Percentiles rank a stretch among this genome's conserved stretches.
phyloP scores from a whole-genome alignment of 92 coral and sea anemone genomes.

The Phenganax subtilis region DNA sequence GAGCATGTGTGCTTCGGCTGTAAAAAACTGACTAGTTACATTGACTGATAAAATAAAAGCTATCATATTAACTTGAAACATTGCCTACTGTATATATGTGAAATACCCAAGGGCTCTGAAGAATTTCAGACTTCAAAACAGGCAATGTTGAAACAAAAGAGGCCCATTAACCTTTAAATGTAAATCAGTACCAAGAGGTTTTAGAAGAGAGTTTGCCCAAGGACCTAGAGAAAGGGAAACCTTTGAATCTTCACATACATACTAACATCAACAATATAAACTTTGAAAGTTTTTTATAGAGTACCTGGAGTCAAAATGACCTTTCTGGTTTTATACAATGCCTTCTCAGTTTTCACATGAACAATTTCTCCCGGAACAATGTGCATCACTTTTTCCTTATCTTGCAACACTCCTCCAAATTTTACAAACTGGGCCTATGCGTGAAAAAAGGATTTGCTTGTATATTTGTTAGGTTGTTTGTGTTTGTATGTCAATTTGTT shows the following conservation, averaged over 20 bases:
- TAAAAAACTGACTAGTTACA: background rate
- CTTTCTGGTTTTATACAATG: conserved; percentile 48
- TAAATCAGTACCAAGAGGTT: conserved; percentile 61
- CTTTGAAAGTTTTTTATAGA: no score
- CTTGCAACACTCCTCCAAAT: conserved; percentile 73
- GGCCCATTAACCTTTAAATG: conserved; percentile 58
- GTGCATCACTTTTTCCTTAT: conserved; percentile 73
- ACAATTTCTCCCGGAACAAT: conserved; percentile 71
- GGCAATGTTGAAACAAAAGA: background rate
- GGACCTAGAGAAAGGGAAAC: conserved; percentile 55
- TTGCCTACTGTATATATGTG: no score
- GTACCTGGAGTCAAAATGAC: conserved; percentile 30
- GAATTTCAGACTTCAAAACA: background rate
- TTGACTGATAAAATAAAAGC: no score
- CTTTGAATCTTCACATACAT: background rate
- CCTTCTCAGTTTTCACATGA: conserved; percentile 58
- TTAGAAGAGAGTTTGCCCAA: conserved; percentile 69
- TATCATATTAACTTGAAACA: background rate
- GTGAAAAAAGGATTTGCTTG: no score
- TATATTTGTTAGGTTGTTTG: no score
- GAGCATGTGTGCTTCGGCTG: conserved; percentile 61
- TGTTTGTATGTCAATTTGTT: no score
- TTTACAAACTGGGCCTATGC: conserved; percentile 75
- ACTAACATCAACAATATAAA: background rate
- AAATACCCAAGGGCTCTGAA: no score